These are phyloP conservation scores for Xyrichtys novacula DNA, from an alignment of 2,797 vertebrate genomes.

Conservation along the genomic window DNA sequence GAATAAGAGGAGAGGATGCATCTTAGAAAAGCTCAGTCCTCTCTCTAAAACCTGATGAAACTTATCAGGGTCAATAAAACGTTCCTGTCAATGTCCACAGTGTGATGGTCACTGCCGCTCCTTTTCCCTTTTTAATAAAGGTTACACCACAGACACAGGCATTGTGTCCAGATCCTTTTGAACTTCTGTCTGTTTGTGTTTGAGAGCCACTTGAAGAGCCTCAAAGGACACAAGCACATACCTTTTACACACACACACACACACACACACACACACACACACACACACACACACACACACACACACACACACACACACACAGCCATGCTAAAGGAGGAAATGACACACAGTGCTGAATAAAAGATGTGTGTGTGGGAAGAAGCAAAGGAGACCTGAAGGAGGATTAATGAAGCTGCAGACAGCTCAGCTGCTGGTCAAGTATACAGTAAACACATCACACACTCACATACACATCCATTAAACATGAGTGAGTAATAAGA, in stretches of 20 bases:
- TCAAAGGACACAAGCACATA: constrained; percentile 61
- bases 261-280: constrained; percentile 22
- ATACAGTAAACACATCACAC: not conserved
- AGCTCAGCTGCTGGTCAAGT: not conserved
- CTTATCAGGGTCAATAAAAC: not conserved
- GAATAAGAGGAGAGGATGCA: constrained; percentile 3
- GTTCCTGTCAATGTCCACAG: not conserved
- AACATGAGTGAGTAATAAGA: not conserved
- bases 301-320: constrained; percentile 18
- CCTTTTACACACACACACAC: too few relatives aligned
- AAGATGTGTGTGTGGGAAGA: constrained; percentile 60
- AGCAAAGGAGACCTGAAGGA: constrained; percentile 41
- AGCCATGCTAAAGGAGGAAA: constrained; percentile 37
- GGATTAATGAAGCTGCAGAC: constrained; percentile 38
- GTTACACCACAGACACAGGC: constrained; percentile 14
- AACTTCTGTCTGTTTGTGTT: constrained; percentile 65
- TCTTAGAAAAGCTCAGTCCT: constrained; percentile 1
- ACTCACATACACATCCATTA: constrained; percentile 2
- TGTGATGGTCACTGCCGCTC: not conserved
- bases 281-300: constrained; percentile 20
- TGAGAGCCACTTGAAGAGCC: constrained; percentile 67
- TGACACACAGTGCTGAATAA: constrained; percentile 46
- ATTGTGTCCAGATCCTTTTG: constrained; percentile 69
- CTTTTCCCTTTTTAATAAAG: constrained; percentile 13
- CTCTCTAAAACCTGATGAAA: not conserved